These are phyloP conservation scores for Phorcus lineatus DNA, from an alignment of 2,888 invertebrate genomes.

Conservation along the genomic window DNA sequence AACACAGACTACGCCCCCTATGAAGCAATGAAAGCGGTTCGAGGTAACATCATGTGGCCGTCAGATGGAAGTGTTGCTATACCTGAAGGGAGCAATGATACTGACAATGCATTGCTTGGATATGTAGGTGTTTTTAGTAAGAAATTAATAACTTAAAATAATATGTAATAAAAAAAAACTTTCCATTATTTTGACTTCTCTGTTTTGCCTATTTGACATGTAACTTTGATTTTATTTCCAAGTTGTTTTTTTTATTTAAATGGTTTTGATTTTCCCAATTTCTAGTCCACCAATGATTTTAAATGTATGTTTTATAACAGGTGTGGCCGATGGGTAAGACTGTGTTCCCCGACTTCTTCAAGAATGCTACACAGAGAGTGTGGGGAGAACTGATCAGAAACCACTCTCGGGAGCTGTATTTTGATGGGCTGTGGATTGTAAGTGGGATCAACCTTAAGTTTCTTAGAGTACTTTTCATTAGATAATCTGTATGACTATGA, in stretches of 20 bases:
- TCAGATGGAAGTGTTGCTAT: conserved; percentile 30
- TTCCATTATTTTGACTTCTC: too few species aligned
- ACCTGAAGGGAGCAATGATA: conserved; percentile 51
- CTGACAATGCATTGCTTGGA: conserved; percentile 57
- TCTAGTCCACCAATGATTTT: too few species aligned
- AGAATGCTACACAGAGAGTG: conserved; percentile 48
- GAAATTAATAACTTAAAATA: too few species aligned
- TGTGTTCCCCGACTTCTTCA: conserved; percentile 71
- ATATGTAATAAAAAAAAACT: too few species aligned
- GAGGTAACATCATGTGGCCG: conserved; percentile 71
- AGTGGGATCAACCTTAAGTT: conserved; percentile 41
- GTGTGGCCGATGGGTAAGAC: conserved; percentile 70
- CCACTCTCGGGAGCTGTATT: conserved; percentile 51
- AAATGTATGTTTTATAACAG: conserved; percentile 40
- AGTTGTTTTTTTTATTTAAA: too few species aligned
- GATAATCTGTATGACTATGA: too few species aligned
- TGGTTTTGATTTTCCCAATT: too few species aligned
- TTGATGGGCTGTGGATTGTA: conserved; percentile 73
- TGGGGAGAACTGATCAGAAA: conserved; percentile 65
- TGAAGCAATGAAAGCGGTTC: conserved; percentile 51
- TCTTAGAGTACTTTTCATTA: too few species aligned
- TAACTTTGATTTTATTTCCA: too few species aligned
- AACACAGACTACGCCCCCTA: conserved; percentile 64
- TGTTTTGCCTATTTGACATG: too few species aligned
- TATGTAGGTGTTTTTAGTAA: conserved; percentile 51